These are phyloP conservation scores for Diachrysia chrysitis DNA, from an alignment of 2,888 invertebrate species.

Conservation along the genomic window DNA sequence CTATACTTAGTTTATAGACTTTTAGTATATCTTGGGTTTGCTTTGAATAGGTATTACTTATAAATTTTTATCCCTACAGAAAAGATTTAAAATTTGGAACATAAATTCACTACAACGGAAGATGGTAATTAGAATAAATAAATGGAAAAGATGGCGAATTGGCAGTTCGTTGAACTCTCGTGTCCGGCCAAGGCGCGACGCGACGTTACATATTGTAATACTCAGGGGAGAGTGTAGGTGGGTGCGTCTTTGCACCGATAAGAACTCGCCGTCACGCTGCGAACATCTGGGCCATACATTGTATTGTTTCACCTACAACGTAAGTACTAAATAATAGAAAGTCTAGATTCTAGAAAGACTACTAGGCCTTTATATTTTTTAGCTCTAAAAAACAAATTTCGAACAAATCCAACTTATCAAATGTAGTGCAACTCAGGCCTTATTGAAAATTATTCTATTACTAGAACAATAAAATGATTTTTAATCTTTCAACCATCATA, in stretches of 20 bases:
- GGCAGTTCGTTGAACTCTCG: conserved; percentile 63
- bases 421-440: neutral
- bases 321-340: conserved; percentile 5
- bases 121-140: conserved; percentile 42
- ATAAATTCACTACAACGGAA: conserved; percentile 27
- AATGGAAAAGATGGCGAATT: conserved; percentile 56
- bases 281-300: conserved; percentile 73
- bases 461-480: neutral
- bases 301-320: conserved; percentile 63
- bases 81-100: neutral
- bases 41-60: too few species aligned
- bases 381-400: too few species aligned
- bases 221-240: conserved; percentile 53
- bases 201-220: conserved; percentile 34
- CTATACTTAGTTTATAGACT: too few species aligned
- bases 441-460: neutral
- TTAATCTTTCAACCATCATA: neutral
- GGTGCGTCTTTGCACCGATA: conserved; percentile 68
- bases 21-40: too few species aligned
- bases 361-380: neutral
- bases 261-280: conserved; percentile 73
- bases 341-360: neutral
- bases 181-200: conserved; percentile 48
- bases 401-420: too few species aligned
- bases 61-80: neutral